A percentile compares a stretch with the other conserved stretches of the same genome.
phyloP scores from a whole-genome alignment of 2,888 invertebrate species.

The Cryptus viduatorius region DNA sequence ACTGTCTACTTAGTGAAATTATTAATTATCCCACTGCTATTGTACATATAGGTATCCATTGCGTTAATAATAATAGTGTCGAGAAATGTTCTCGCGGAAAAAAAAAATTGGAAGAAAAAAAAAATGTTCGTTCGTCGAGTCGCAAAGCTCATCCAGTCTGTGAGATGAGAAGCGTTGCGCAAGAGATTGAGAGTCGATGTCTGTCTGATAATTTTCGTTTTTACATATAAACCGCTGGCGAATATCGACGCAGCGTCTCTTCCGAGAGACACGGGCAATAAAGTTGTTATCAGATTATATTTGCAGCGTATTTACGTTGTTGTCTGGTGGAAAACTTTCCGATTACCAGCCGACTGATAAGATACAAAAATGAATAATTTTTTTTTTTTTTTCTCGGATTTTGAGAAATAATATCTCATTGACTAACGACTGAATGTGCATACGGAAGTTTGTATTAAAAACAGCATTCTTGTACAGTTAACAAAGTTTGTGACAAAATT shows the following conservation, averaged over 20 bases:
- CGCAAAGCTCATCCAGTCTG: too few relatives aligned
- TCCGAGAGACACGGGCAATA: constrained; percentile 6
- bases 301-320: constrained; percentile 13
- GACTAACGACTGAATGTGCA: background rate
- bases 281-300: constrained; percentile 3
- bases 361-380: background rate
- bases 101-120: background rate
- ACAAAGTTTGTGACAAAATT: constrained; percentile 6
- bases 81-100: background rate
- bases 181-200: too few relatives aligned
- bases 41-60: constrained; percentile 35
- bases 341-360: constrained; percentile 37
- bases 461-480: background rate
- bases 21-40: constrained; percentile 1
- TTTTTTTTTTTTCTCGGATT: background rate
- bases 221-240: background rate
- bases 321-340: constrained; percentile 11
- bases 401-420: background rate
- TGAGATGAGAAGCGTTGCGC: too few relatives aligned
- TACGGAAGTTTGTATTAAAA: background rate
- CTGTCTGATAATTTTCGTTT: background rate
- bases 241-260: background rate
- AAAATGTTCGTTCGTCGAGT: too few relatives aligned
- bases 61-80: background rate
- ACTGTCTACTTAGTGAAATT: constrained; percentile 72